Conservation (phyloP, 1,140 invertebrate genomes). For the Orussus abietinus region DNA sequence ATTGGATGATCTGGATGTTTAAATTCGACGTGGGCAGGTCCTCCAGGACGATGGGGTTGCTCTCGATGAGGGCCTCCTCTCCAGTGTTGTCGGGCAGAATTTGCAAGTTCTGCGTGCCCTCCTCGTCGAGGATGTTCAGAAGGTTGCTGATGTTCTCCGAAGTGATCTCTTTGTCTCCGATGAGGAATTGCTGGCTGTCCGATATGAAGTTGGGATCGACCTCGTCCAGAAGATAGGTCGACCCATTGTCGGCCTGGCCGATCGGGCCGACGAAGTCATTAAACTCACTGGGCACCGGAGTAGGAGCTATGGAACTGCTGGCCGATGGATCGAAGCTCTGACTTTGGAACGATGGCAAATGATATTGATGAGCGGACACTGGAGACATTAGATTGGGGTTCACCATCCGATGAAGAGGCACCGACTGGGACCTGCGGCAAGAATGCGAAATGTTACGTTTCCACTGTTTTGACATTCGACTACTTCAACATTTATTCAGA, state of each 20-base stretch:
- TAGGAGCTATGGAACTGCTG: slow-evolving; percentile 63
- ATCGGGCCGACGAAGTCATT: slow-evolving; percentile 63
- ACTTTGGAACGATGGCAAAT: slow-evolving; percentile 35
- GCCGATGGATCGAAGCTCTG: slow-evolving; percentile 54
- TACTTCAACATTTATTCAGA: too few relatives aligned
- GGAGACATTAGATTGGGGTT: slow-evolving; percentile 44
- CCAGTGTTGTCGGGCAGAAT: slow-evolving; percentile 32
- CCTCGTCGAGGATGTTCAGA: slow-evolving; percentile 44
- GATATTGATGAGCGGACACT: slow-evolving; percentile 28
- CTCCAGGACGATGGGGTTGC: slow-evolving; percentile 27
- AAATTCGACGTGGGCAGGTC: slow-evolving; percentile 30
- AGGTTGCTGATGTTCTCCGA: slow-evolving; percentile 49
- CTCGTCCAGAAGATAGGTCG: slow-evolving; percentile 44
- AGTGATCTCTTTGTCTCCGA: slow-evolving; percentile 44
- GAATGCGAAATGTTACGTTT: too few relatives aligned
- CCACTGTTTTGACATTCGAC: too few relatives aligned
- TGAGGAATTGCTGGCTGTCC: slow-evolving; percentile 41
- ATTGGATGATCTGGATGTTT: slow-evolving; percentile 38
- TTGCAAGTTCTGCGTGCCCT: slow-evolving; percentile 30
- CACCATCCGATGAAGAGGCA: slow-evolving; percentile 67
- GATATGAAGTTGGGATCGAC: slow-evolving; percentile 41
- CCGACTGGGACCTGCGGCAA: slow-evolving; percentile 76
- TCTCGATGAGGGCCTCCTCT: slow-evolving; percentile 28
- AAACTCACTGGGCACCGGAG: slow-evolving; percentile 67
- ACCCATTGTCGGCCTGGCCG: slow-evolving; percentile 52